Evolutionary conservation across 2,888 invertebrate species (phyloP).

Genomic region (Ophion ventricosus): DNA sequence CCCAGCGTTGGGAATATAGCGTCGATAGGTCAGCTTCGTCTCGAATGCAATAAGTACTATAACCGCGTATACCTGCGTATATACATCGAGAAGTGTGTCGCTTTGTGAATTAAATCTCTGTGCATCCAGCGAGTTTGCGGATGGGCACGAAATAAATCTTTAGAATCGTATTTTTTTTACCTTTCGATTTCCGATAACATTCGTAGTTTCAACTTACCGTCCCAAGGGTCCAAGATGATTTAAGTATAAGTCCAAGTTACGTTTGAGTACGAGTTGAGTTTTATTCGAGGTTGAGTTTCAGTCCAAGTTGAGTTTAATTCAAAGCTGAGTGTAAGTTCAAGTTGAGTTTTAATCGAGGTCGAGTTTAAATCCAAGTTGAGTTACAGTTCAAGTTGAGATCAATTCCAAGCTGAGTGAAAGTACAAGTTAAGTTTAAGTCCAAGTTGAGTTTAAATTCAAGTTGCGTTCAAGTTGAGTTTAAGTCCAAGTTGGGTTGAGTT

Average conservation of each 20-base stretch:
- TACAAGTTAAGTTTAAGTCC: background rate
- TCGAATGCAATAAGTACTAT: conserved; percentile 20
- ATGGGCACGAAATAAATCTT: background rate
- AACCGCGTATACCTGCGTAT: background rate
- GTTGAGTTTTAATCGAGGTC: background rate
- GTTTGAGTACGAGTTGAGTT: no score
- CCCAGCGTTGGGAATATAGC: conserved; percentile 43
- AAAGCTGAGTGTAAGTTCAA: background rate
- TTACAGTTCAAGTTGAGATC: background rate
- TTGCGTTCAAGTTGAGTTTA: no score
- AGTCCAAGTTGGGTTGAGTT: background rate
- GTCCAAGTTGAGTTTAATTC: background rate
- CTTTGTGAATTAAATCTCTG: conserved; percentile 19
- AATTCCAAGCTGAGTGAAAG: background rate
- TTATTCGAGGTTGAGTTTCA: background rate
- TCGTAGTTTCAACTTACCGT: background rate
- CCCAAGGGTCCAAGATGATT: background rate
- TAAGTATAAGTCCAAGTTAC: background rate
- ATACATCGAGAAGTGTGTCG: conserved; percentile 29
- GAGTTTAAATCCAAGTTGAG: background rate
- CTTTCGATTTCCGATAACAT: background rate
- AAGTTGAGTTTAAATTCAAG: background rate
- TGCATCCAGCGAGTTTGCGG: background rate
- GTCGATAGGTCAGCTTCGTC: conserved; percentile 54
- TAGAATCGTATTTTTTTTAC: background rate